Percentiles rank a stretch among this genome's conserved stretches.
These are phyloP conservation scores for Sus cebifrons DNA, from an alignment of 2,797 vertebrate species.

Conservation along the genomic window DNA sequence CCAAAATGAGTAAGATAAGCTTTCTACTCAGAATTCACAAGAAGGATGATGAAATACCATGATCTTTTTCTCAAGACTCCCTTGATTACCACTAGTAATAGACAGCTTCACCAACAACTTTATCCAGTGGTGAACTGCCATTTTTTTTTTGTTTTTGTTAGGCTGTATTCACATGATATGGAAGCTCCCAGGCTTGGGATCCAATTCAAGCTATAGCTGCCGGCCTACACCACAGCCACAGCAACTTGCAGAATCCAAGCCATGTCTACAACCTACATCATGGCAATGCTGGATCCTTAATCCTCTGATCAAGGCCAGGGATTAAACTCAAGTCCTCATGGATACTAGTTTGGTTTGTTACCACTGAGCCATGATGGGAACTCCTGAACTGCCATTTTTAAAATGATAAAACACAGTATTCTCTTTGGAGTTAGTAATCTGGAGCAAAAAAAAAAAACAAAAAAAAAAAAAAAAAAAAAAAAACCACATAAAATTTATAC, in stretches of 20 bases:
- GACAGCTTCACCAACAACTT: conserved; percentile 37
- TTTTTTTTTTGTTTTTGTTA: background rate
- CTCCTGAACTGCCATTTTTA: conserved; percentile 8
- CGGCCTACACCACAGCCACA: no score
- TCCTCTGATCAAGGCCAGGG: no score
- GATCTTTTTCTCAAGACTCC: conserved; percentile 58
- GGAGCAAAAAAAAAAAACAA: background rate
- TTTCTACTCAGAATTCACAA: conserved; percentile 50
- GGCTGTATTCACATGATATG: no score
- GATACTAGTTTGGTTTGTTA: no score
- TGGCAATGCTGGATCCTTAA: no score
- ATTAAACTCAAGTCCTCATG: no score
- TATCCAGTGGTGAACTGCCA: background rate
- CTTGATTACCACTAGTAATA: conserved; percentile 8
- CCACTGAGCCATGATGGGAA: no score
- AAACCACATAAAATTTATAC: background rate
- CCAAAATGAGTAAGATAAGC: conserved; percentile 27
- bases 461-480: background rate
- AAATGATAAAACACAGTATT: conserved; percentile 43
- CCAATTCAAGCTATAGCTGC: no score
- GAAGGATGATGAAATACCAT: conserved; percentile 9
- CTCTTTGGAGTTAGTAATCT: conserved; percentile 17
- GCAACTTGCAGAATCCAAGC: no score
- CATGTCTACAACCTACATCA: no score
- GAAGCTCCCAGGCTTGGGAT: no score